Conservation (phyloP, 1,140 invertebrate genomes). For the Heliconius congener region DNA sequence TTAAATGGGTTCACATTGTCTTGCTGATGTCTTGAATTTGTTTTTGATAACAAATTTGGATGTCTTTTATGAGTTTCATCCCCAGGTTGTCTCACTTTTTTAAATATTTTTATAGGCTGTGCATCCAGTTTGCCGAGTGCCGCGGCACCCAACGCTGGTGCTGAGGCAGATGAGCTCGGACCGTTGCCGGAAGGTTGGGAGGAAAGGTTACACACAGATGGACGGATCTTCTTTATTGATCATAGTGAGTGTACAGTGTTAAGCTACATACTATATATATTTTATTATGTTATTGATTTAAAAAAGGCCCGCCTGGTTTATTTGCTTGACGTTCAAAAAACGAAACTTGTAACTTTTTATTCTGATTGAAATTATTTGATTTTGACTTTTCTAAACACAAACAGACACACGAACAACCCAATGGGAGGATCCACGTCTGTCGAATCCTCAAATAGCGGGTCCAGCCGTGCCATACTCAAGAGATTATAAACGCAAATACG, state of each 20-base stretch:
- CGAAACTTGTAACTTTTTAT: background rate
- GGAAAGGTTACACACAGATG: constrained; percentile 96
- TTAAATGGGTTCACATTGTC: too few relatives aligned
- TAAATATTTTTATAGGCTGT: constrained; percentile 75
- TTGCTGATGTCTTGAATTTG: too few relatives aligned
- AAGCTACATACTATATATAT: too few relatives aligned
- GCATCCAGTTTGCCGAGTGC: constrained; percentile 92
- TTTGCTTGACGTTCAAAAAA: too few relatives aligned
- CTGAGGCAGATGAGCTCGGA: constrained; percentile 91
- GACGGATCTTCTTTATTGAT: constrained; percentile 98
- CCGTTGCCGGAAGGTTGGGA: constrained; percentile 98
- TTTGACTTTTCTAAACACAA: background rate
- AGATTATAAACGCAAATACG: constrained; percentile 99
- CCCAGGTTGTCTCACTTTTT: too few relatives aligned
- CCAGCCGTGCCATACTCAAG: constrained; percentile 98
- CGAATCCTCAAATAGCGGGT: constrained; percentile 97
- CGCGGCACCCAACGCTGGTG: constrained; percentile 69
- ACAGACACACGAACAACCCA: constrained; percentile 97
- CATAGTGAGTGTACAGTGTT: constrained; percentile 88
- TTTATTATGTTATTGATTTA: too few relatives aligned
- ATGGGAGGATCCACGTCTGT: constrained; percentile 99
- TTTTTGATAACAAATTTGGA: too few relatives aligned
- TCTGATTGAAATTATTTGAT: background rate
- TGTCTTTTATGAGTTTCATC: too few relatives aligned
- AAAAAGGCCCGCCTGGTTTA: too few relatives aligned